These are phyloP conservation scores for Drosophila fuyamai DNA, from an alignment of 1,140 invertebrate genomes.

Conservation along the genomic window DNA sequence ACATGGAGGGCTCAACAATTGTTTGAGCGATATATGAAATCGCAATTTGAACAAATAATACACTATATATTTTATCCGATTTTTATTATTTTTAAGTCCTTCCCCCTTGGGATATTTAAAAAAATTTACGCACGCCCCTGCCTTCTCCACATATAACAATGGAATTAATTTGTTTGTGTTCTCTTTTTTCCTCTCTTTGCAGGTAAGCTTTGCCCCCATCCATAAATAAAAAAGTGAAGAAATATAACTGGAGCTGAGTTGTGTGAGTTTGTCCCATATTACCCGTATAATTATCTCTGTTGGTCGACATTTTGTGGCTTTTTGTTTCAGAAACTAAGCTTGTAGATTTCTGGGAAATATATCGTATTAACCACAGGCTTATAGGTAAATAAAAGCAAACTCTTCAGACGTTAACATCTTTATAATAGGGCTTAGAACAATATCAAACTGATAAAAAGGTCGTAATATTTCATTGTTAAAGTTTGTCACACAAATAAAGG, in stretches of 20 bases:
- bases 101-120: neutral
- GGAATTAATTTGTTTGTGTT: slow-evolving; percentile 7
- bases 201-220: slow-evolving; percentile 44
- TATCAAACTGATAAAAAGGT: no score
- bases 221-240: neutral
- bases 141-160: slow-evolving; percentile 5
- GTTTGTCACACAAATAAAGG: no score
- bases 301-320: neutral
- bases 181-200: slow-evolving; percentile 37
- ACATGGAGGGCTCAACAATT: neutral
- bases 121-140: neutral
- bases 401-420: no score
- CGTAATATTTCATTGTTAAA: no score
- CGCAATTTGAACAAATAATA: no score
- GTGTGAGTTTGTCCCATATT: slow-evolving; percentile 19
- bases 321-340: neutral
- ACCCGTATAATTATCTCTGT: neutral
- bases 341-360: neutral
- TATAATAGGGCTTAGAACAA: no score
- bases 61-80: no score
- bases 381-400: no score
- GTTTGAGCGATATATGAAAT: no score
- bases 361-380: no score
- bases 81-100: no score
- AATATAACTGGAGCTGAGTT: slow-evolving; percentile 1